A percentile compares a stretch with the other conserved stretches of the same genome.
Conservation (phyloP, 2,888 invertebrate species). For the Microctonus brassicae region DNA sequence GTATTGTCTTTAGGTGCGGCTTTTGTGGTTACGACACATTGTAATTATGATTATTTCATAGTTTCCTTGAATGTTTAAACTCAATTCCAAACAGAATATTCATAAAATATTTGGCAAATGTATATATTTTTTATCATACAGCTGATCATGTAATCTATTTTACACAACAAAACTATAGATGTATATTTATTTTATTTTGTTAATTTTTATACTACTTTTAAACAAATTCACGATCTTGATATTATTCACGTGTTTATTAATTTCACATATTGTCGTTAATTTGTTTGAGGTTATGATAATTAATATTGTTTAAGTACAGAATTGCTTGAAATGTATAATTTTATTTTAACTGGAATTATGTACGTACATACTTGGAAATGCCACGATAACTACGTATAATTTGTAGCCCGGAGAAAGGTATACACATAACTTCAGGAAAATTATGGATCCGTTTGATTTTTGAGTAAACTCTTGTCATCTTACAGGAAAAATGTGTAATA, state of each 20-base stretch:
- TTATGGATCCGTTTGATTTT: conserved; percentile 8
- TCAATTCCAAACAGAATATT: neutral
- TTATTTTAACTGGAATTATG: neutral
- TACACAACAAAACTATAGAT: neutral
- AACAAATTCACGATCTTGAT: neutral
- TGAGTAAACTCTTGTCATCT: conserved; percentile 5
- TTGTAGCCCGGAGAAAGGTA: conserved; percentile 2
- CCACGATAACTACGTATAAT: neutral
- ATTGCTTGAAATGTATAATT: neutral
- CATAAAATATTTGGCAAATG: neutral
- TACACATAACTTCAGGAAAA: neutral
- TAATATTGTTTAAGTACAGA: neutral
- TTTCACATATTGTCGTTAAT: neutral
- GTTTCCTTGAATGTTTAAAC: neutral
- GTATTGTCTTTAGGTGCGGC: neutral
- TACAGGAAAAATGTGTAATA: neutral
- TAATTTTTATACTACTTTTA: neutral
- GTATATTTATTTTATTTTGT: neutral
- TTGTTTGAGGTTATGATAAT: neutral
- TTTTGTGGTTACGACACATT: neutral
- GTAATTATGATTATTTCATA: neutral
- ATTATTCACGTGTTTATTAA: neutral
- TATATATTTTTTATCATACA: neutral
- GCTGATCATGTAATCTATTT: conserved; percentile 15
- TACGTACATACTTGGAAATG: neutral